These are phyloP conservation scores for Coenonympha arcania DNA, from an alignment of 2,888 invertebrate species.

Conservation along the genomic window DNA sequence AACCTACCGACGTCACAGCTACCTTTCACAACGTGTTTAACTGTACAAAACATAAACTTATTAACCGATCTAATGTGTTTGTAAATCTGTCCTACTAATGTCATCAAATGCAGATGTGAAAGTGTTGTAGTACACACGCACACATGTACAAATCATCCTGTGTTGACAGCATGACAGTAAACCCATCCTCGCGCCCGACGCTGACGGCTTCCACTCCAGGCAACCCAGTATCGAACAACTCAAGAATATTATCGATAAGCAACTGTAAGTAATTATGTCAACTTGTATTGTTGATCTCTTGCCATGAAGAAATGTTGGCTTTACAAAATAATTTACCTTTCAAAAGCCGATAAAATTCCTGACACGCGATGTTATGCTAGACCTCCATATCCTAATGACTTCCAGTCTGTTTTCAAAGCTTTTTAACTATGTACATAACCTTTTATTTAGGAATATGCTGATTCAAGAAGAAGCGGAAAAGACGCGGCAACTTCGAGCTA, in stretches of 20 bases:
- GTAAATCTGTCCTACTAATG: neutral
- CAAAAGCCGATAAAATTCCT: no score
- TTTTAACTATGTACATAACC: neutral
- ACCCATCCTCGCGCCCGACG: conserved; percentile 36
- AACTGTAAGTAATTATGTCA: conserved; percentile 41
- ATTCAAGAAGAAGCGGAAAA: conserved; percentile 61
- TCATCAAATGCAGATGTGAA: conserved; percentile 10
- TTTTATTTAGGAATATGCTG: conserved; percentile 42
- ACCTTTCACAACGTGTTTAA: neutral
- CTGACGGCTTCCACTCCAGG: conserved; percentile 39
- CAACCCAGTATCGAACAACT: conserved; percentile 46
- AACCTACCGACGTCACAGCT: neutral
- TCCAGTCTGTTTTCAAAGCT: no score
- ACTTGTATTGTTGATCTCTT: no score
- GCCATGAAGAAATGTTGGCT: neutral
- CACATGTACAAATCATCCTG: conserved; percentile 41
- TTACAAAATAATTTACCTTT: no score
- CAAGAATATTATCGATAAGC: conserved; percentile 48
- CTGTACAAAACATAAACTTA: neutral
- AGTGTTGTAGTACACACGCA: conserved; percentile 35
- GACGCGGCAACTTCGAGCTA: conserved; percentile 60
- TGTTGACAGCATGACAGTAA: conserved; percentile 67
- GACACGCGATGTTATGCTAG: no score
- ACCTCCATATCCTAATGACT: no score
- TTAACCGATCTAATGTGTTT: neutral